Evolutionary conservation across 2,888 invertebrate species (phyloP).

Genomic region (Nomada ruficornis): DNA sequence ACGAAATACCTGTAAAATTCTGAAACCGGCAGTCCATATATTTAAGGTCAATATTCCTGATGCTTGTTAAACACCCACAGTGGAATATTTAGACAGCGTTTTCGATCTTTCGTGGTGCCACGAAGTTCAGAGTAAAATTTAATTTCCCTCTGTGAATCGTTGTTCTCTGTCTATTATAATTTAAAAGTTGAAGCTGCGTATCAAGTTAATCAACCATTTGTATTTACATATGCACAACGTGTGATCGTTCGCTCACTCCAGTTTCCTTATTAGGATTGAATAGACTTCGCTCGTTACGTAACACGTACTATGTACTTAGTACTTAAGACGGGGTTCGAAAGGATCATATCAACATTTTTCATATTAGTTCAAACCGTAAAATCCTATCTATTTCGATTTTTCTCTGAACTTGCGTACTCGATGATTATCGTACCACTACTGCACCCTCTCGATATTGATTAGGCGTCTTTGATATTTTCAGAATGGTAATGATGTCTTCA

Average conservation of each 20-base stretch:
- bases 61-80: not conserved
- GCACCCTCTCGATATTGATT: not conserved
- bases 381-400: not conserved
- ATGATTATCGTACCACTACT: not conserved
- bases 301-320: not conserved
- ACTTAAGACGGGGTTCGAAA: not conserved
- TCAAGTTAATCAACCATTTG: not conserved
- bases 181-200: too few relatives aligned
- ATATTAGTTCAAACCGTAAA: not conserved
- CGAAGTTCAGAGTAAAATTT: not conserved
- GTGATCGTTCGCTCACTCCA: not conserved
- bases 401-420: not conserved
- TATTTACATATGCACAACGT: not conserved
- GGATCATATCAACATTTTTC: not conserved
- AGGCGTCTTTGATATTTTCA: not conserved
- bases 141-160: too few relatives aligned
- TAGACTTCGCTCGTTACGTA: slow-evolving; percentile 1
- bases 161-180: too few relatives aligned
- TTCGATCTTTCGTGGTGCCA: not conserved
- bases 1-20: not conserved
- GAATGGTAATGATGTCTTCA: not conserved
- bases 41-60: not conserved
- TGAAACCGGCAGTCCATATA: not conserved
- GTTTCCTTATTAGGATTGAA: slow-evolving; percentile 7
- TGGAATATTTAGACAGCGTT: not conserved